phyloP scores from a whole-genome alignment of 2,888 invertebrate species.

The Rotaria macrura region DNA sequence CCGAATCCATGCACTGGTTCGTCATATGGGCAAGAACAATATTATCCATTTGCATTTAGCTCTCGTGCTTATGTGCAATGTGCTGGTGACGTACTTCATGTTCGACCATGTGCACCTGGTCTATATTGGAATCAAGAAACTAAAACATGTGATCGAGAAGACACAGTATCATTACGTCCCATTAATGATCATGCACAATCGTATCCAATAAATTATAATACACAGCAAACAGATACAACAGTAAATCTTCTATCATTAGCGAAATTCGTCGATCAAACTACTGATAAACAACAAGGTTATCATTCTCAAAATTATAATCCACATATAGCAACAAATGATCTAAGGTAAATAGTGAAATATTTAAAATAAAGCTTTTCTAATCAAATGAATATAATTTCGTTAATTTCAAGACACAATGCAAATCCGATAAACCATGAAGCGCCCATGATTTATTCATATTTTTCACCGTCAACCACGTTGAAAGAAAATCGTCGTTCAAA shows the following conservation, averaged over 20 bases:
- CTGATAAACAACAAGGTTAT: neutral
- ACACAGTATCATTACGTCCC: neutral
- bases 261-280: neutral
- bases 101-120: constrained; percentile 7
- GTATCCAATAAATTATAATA: neutral
- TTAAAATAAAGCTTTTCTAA: neutral
- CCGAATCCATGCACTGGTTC: neutral
- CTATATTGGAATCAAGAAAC: constrained; percentile 13
- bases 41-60: constrained; percentile 9
- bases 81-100: neutral
- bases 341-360: neutral
- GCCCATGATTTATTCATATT: neutral
- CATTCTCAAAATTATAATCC: neutral
- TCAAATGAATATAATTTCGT: neutral
- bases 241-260: neutral
- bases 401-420: neutral
- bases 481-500: neutral
- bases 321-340: neutral
- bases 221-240: neutral
- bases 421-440: neutral
- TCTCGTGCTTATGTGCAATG: neutral
- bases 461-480: neutral
- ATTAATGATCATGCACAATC: neutral
- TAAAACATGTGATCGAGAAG: neutral
- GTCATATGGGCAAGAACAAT: neutral